Conservation (phyloP, 2,888 invertebrate genomes). For the Eudemis profundana region DNA sequence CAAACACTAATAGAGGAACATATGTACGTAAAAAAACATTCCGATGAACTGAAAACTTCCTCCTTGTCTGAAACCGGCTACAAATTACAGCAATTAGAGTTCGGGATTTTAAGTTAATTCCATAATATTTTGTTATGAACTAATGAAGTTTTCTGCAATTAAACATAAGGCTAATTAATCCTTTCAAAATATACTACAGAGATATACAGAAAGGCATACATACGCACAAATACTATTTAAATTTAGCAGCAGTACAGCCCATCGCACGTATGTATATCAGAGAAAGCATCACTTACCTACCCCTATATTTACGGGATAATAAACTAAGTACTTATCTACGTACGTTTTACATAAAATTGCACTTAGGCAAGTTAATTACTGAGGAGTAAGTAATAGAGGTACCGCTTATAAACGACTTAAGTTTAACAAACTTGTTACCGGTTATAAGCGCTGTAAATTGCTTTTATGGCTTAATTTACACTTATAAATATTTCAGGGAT, state of each 20-base stretch:
- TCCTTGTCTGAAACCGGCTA: too few species aligned
- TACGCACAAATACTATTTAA: background rate
- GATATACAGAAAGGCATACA: too few species aligned
- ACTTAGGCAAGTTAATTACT: conserved; percentile 34
- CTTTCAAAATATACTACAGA: too few species aligned
- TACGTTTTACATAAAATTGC: conserved; percentile 42
- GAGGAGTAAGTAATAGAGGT: conserved; percentile 21
- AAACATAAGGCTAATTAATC: too few species aligned
- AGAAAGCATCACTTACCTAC: conserved; percentile 1
- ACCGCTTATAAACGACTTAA: conserved; percentile 26
- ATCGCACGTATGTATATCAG: background rate
- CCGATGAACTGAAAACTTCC: too few species aligned
- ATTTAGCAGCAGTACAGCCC: background rate
- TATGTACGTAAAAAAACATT: too few species aligned
- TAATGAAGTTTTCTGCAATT: too few species aligned
- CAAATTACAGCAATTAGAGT: too few species aligned
- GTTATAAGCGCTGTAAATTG: conserved; percentile 21
- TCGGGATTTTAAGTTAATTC: too few species aligned
- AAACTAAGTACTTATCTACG: conserved; percentile 36
- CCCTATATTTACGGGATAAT: conserved; percentile 24
- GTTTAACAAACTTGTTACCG: conserved; percentile 26
- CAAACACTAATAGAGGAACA: too few species aligned
- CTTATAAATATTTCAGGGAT: background rate
- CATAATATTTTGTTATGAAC: too few species aligned
- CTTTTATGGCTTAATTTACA: conserved; percentile 24